Evolutionary conservation across 2,888 invertebrate genomes (phyloP).

Genomic region (Cryptosula pallasiana): DNA sequence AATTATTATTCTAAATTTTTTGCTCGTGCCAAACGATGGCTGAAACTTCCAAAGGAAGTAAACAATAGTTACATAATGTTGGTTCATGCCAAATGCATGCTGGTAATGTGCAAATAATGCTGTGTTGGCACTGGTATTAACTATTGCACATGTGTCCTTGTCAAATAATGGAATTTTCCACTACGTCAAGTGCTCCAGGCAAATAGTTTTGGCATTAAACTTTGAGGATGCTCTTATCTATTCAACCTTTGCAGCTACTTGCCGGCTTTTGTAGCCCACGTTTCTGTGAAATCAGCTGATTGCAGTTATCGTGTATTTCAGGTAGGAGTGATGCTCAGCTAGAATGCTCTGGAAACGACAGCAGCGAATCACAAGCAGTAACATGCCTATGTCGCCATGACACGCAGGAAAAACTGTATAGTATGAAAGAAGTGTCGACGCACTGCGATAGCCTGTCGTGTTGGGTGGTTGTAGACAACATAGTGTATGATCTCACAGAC

Average conservation of each 20-base stretch:
- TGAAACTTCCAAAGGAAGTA: too few species aligned
- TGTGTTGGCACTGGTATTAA: too few species aligned
- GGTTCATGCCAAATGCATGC: too few species aligned
- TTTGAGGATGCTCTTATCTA: not conserved
- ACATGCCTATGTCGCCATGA: not conserved
- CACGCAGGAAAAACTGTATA: not conserved
- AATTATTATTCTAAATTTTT: too few species aligned
- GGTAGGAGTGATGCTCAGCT: not conserved
- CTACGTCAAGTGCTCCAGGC: not conserved
- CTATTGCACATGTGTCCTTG: too few species aligned
- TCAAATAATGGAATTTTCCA: not conserved
- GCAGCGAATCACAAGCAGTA: not conserved
- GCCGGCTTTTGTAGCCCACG: too few species aligned
- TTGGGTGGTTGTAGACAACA: slow-evolving; percentile 69
- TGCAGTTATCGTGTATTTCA: too few species aligned
- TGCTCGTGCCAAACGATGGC: too few species aligned
- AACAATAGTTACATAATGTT: too few species aligned
- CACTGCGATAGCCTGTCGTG: slow-evolving; percentile 50
- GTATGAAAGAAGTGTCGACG: slow-evolving; percentile 33
- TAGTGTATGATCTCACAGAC: slow-evolving; percentile 67
- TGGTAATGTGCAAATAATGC: too few species aligned
- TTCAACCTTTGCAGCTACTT: not conserved
- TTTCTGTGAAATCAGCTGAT: too few species aligned
- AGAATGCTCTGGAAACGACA: not conserved
- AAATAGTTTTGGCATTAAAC: too few species aligned